These are phyloP conservation scores for Chlorodrepanis virens DNA, from an alignment of 2,113 vertebrate genomes.

Conservation along the genomic window DNA sequence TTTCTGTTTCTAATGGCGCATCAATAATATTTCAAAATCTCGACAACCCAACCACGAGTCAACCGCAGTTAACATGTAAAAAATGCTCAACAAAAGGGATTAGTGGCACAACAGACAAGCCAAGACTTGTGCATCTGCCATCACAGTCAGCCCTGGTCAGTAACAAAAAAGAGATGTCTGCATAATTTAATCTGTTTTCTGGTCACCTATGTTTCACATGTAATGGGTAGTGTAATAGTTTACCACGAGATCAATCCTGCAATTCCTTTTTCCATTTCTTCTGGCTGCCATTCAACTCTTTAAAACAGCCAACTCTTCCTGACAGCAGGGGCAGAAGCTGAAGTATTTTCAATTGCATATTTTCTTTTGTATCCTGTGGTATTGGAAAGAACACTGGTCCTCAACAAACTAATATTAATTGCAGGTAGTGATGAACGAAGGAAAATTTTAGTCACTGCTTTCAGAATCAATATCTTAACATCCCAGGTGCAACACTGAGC, in stretches of 20 bases:
- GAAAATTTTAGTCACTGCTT: not conserved
- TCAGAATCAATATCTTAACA: fast-evolving
- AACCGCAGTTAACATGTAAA: not conserved
- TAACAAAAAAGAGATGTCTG: conserved; percentile 30
- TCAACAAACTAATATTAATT: not conserved
- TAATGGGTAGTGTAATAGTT: not conserved
- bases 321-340: not conserved
- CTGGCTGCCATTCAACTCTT: not conserved
- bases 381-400: not conserved
- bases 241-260: not conserved
- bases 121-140: not conserved
- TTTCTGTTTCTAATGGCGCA: not conserved
- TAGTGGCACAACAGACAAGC: not conserved
- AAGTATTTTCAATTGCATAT: not conserved
- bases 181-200: not conserved
- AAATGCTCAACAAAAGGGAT: conserved; percentile 16
- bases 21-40: not conserved
- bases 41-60: not conserved
- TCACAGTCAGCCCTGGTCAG: not conserved
- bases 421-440: not conserved
- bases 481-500: not conserved
- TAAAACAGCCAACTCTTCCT: not conserved
- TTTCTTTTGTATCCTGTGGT: not conserved
- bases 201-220: not conserved
- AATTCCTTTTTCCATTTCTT: not conserved